Base-by-base conservation (phyloP, 2,113 vertebrate species). In the Sturnira hondurensis region DNA sequence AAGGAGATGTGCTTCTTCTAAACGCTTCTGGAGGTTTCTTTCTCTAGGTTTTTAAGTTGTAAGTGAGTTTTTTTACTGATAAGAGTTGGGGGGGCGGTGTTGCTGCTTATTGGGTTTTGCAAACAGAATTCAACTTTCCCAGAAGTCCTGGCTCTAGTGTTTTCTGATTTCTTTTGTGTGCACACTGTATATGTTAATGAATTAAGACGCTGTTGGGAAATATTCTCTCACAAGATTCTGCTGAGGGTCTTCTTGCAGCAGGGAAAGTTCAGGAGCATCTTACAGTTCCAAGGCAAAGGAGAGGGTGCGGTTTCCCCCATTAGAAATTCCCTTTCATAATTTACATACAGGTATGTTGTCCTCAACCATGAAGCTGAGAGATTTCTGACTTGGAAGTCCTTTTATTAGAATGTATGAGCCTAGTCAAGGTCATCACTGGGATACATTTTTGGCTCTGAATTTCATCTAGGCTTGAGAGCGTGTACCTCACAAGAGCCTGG, bases 1-100 rank as follows among this genome's bases (percentile, higher is more conserved):
- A 98, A 97, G 97, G 74, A 26, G 28, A 70, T 56, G 47, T 0
- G 5, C 38, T 56, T 56, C 50, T 71, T 77, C 28, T 24, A 24
- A n/a, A 54, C 0, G 2, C 70, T 71, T 43, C 80, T 70, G 33
- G 28, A 54, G 5, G 2, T 24, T 58, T 52, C 5, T 3, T 63
- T 63, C 68, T 54, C 4, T 54, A 0, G 45, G 45, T 31, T 19
- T 12, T 65, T 43, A 4, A 10, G 0, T 4, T 38, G 7, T 16
- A 16, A 7, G 14, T 5, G 26, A 10, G 0, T 10, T 36, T 31
- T 17, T 58, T 31, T 7, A 1, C 24, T 7, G 28, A 22, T 7
- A 19, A 10, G 41, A 20, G 26, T 13, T 54, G 54, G 4, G 52
- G 14, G n/a, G n/a, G n/a, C n/a, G n/a, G n/a, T 1, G 4, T 63